These are phyloP conservation scores for Bostrychus sinensis DNA, from an alignment of 2,113 vertebrate species.

Conservation along the genomic window DNA sequence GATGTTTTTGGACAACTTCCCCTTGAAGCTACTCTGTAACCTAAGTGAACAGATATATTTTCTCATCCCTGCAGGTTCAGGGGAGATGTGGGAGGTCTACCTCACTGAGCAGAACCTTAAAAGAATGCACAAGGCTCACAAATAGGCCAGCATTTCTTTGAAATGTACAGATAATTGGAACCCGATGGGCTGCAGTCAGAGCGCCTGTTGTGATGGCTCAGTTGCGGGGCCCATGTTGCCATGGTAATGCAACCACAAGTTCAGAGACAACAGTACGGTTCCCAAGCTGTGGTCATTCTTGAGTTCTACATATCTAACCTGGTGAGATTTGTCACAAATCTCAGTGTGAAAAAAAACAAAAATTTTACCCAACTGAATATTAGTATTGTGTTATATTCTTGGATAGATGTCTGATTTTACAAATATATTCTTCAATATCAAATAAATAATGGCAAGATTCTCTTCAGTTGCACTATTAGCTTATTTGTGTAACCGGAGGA, in stretches of 20 bases:
- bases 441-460: conserved; percentile 23
- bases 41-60: conserved; percentile 53
- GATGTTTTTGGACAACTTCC: conserved; percentile 65
- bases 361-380: background rate
- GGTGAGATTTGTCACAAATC: conserved; percentile 4
- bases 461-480: conserved; percentile 26
- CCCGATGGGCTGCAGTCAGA: conserved; percentile 71
- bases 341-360: too few species aligned
- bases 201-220: conserved; percentile 75
- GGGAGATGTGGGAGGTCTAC: conserved; percentile 73
- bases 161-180: conserved; percentile 79
- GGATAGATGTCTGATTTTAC: too few species aligned
- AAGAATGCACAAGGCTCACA: conserved; percentile 64
- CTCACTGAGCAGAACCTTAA: conserved; percentile 52
- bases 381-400: background rate
- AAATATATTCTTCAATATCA: background rate
- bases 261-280: conserved; percentile 40
- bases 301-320: conserved; percentile 29
- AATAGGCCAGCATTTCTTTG: conserved; percentile 76
- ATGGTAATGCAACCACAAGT: conserved; percentile 62
- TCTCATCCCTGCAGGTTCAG: conserved; percentile 44
- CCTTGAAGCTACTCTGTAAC: conserved; percentile 7
- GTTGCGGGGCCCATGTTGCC: conserved; percentile 50
- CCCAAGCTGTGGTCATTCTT: conserved; percentile 20
- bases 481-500: conserved; percentile 67